phyloP scores from a whole-genome alignment of 2,113 vertebrate genomes.

The Erythrolamprus reginae region DNA sequence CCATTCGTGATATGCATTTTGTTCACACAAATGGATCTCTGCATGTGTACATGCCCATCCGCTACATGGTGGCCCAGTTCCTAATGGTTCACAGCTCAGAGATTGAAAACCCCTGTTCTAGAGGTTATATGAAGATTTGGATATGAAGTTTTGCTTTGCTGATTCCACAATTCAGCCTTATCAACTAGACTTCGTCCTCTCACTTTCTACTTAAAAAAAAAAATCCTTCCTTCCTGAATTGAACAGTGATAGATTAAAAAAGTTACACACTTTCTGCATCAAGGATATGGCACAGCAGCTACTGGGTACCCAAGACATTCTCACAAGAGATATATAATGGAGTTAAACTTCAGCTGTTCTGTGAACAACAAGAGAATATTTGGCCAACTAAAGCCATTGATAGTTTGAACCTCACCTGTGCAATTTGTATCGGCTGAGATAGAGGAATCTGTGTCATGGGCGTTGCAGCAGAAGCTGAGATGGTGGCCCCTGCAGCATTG shows the following conservation, averaged over 20 bases:
- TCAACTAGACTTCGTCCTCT: neutral
- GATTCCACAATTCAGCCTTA: neutral
- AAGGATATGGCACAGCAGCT: neutral
- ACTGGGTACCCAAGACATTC: neutral
- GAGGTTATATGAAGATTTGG: neutral
- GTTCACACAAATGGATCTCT: neutral
- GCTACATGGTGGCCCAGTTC: neutral
- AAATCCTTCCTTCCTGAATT: neutral
- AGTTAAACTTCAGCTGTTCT: neutral
- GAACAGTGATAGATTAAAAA: neutral
- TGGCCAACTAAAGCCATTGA: neutral
- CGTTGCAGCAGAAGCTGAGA: constrained; percentile 96
- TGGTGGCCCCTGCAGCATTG: constrained; percentile 91
- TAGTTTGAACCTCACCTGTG: constrained; percentile 74
- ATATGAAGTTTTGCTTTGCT: neutral
- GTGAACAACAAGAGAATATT: neutral
- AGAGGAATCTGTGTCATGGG: constrained; percentile 97
- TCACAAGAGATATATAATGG: neutral
- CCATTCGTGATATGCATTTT: neutral
- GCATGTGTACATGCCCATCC: neutral
- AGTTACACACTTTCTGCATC: neutral
- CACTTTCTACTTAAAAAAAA: neutral
- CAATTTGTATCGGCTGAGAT: constrained; percentile 96
- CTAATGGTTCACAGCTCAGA: neutral
- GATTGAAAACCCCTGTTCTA: neutral